These are phyloP conservation scores for Cydia splendana DNA, from an alignment of 1,140 invertebrate genomes.

Conservation along the genomic window DNA sequence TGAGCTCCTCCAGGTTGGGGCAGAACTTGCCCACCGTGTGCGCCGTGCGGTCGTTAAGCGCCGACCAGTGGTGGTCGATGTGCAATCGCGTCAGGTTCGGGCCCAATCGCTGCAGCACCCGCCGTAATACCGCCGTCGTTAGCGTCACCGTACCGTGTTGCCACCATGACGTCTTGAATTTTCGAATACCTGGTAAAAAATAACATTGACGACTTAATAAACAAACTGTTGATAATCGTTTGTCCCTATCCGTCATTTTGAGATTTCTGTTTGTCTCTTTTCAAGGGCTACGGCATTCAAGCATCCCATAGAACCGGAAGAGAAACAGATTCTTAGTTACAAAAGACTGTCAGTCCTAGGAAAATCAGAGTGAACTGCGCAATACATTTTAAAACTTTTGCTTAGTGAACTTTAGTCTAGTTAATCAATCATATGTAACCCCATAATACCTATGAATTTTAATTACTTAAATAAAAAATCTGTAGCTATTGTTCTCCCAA, in stretches of 20 bases:
- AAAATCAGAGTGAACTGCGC: too few relatives aligned
- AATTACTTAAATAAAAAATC: background rate
- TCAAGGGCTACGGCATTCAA: too few relatives aligned
- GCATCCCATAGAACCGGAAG: too few relatives aligned
- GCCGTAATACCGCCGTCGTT: constrained; percentile 72
- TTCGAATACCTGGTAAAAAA: constrained; percentile 53
- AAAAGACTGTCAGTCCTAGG: too few relatives aligned
- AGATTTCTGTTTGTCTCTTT: too few relatives aligned
- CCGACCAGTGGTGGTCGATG: constrained; percentile 70
- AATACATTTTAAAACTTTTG: too few relatives aligned
- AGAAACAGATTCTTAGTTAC: too few relatives aligned
- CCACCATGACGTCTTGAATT: constrained; percentile 74
- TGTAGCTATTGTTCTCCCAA: constrained; percentile 6
- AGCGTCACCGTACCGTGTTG: constrained; percentile 53
- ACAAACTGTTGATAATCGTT: too few relatives aligned
- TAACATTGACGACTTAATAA: background rate
- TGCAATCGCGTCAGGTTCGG: constrained; percentile 58
- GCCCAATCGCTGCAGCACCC: constrained; percentile 62
- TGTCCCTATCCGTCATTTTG: too few relatives aligned
- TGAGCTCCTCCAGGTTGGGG: constrained; percentile 69
- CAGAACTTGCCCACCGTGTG: constrained; percentile 75
- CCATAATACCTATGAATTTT: too few relatives aligned
- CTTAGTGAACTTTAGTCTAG: too few relatives aligned
- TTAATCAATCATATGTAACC: too few relatives aligned
- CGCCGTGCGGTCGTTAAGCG: constrained; percentile 74